Base-by-base conservation (phyloP, 2,797 vertebrate species). In the Schizopygopsis malacanthus region DNA sequence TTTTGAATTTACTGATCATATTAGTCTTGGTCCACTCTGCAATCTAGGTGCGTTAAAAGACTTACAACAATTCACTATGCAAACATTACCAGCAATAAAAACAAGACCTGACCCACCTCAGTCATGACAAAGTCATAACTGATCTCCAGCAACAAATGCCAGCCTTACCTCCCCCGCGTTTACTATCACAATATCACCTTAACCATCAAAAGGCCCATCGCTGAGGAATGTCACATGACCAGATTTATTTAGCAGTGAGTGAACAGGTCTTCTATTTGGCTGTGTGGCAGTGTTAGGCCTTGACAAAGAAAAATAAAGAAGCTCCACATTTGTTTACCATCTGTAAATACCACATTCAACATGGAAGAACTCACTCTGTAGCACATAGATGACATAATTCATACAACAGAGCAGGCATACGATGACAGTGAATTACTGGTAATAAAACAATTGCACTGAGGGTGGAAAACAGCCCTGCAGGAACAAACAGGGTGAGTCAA, bases 241-340 rank as follows among this genome's bases (percentile, higher is more conserved):
- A 52, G 28, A 80, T 80, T 41, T 80, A 63, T 73, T 73, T 47
- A 50, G 16, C 39, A 45, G 22, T 1, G 18, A 54, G n/a, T 54
- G 37, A 78, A 45, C 71, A 52, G 25, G 28, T 47, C 28, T 47
- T 73, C 70, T 69, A 43, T 61, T 67, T 79, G 45, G 45, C 63
- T 37, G 15, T 56, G 25, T 84, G 69, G 72, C 63, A 69, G 18
- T 69, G 63, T 80, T 39, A 70, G 54, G 47, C 65, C 70, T 79
- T 43, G 4, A 65, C 54, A 83, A 56, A 69, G 33, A 41, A 25
- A 41, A 37, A 18, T 20, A 37, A 72, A 5, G 12, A 54, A 33
- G 43, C 79, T 80, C 78, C 69, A 80, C 87, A 78, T 94, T 91
- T 91, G 88, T 84, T 84, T 75, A 92, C 91, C 89, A 87, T 91